Conservation (phyloP, 2,797 vertebrate genomes). For the Zenarchopterus dispar region DNA sequence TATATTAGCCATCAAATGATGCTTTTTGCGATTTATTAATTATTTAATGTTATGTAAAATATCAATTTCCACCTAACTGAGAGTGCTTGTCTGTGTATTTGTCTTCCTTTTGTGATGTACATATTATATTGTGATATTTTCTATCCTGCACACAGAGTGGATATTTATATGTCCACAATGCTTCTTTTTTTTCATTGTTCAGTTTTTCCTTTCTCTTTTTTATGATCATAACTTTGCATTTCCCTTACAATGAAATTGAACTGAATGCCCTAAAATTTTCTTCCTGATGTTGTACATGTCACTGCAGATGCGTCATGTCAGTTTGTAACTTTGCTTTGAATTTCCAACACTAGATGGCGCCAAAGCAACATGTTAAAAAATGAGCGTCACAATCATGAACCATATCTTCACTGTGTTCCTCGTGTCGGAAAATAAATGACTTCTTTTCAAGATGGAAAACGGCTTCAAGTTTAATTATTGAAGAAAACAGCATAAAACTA, state of each 20-base stretch:
- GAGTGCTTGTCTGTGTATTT: constrained; percentile 67
- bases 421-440: too few species aligned
- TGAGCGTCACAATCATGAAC: not conserved
- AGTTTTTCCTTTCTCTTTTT: constrained; percentile 50
- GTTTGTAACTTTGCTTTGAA: not conserved
- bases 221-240: constrained; percentile 58
- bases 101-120: constrained; percentile 80
- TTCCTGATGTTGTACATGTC: not conserved
- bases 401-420: too few species aligned
- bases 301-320: not conserved
- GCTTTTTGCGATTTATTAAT: constrained; percentile 59
- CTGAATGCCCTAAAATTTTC: constrained; percentile 68
- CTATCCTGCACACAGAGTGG: constrained; percentile 73
- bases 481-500: too few species aligned
- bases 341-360: constrained; percentile 53
- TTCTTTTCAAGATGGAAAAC: too few species aligned
- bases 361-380: not conserved
- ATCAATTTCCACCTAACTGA: constrained; percentile 52
- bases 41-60: constrained; percentile 67
- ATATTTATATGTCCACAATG: constrained; percentile 53
- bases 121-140: constrained; percentile 82
- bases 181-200: constrained; percentile 39
- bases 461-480: too few species aligned
- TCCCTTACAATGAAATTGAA: constrained; percentile 73
- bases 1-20: constrained; percentile 41